These are phyloP conservation scores for Autographa pulchrina DNA, from an alignment of 2,888 invertebrate genomes.

Conservation along the genomic window DNA sequence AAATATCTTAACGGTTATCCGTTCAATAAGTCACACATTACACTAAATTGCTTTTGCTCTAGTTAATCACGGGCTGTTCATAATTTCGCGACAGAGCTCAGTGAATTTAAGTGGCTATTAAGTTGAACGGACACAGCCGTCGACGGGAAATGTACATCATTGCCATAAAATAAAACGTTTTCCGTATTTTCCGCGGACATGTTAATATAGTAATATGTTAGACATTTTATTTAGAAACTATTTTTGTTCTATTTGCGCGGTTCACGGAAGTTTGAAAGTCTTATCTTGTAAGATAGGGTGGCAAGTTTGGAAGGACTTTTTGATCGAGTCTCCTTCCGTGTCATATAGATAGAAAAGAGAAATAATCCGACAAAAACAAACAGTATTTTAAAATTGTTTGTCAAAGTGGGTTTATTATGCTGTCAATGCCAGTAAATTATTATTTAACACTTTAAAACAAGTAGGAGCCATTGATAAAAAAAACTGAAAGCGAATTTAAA, in stretches of 20 bases:
- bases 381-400: too few species aligned
- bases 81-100: constrained; percentile 39
- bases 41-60: constrained; percentile 17
- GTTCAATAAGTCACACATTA: constrained; percentile 15
- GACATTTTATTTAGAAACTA: not conserved
- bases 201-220: not conserved
- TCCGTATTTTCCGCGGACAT: not conserved
- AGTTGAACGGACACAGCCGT: constrained; percentile 23
- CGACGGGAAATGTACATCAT: constrained; percentile 23
- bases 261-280: not conserved
- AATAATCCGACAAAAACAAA: too few species aligned
- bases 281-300: not conserved
- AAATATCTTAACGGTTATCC: not conserved
- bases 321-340: not conserved
- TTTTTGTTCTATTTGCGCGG: not conserved
- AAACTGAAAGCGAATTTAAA: not conserved
- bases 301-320: not conserved
- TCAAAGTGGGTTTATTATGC: too few species aligned
- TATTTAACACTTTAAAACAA: too few species aligned
- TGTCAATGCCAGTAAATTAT: too few species aligned
- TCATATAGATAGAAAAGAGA: not conserved
- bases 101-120: constrained; percentile 55
- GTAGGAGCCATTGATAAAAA: not conserved
- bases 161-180: constrained; percentile 18
- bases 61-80: constrained; percentile 23